Percentiles rank a stretch among this genome's conserved stretches.
Conservation (phyloP, 2,113 vertebrate genomes). For the Acanthochromis polyacanthus region DNA sequence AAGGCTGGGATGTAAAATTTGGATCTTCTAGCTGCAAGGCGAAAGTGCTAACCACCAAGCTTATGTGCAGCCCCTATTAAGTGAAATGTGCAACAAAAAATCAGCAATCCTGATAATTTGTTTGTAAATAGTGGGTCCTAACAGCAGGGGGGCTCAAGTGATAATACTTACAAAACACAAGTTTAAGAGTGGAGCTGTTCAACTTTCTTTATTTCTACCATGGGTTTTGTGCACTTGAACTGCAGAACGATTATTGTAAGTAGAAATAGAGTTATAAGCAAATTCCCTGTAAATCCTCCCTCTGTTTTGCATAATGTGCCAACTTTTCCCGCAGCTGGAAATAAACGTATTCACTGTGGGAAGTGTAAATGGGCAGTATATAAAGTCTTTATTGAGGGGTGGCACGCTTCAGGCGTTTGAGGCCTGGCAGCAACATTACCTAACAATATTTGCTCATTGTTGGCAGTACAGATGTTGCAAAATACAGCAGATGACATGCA, state of each 20-base stretch:
- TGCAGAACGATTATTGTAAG: background rate
- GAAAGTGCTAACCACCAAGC: too few species aligned
- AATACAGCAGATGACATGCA: slow-evolving; percentile 58
- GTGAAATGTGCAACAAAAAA: slow-evolving; percentile 28
- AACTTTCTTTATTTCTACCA: slow-evolving; percentile 5
- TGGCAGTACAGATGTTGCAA: slow-evolving; percentile 58
- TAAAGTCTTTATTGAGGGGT: slow-evolving; percentile 59
- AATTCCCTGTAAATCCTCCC: slow-evolving; percentile 31
- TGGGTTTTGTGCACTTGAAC: slow-evolving; percentile 13
- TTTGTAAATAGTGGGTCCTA: slow-evolving; percentile 36
- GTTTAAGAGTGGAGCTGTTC: slow-evolving; percentile 7
- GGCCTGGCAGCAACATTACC: slow-evolving; percentile 44
- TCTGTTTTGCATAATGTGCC: slow-evolving; percentile 25
- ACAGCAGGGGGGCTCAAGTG: background rate
- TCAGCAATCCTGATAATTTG: slow-evolving; percentile 23
- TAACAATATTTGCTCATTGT: slow-evolving; percentile 60
- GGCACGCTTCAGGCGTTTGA: slow-evolving; percentile 66
- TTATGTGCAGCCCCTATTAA: too few species aligned
- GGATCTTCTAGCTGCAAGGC: too few species aligned
- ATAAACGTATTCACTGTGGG: slow-evolving; percentile 53
- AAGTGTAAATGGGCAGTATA: slow-evolving; percentile 43
- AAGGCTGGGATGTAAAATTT: too few species aligned
- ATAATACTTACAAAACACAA: background rate
- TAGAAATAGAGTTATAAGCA: slow-evolving; percentile 2
- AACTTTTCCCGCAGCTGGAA: slow-evolving; percentile 45